Conservation (phyloP, 2,113 vertebrate species). For the Epinephelus fuscoguttatus region DNA sequence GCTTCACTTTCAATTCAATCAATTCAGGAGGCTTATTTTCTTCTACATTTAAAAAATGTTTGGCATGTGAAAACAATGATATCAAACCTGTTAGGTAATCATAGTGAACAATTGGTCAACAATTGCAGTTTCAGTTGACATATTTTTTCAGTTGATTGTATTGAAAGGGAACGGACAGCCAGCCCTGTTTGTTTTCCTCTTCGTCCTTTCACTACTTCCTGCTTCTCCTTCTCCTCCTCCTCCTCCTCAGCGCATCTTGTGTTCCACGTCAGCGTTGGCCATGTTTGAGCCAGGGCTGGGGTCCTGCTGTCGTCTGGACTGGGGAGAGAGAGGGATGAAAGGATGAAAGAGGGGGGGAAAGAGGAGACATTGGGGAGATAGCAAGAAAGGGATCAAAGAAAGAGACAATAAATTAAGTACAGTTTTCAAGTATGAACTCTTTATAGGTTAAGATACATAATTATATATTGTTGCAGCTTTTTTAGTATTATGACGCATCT, state of each 20-base stretch:
- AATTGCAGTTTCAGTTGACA: constrained; percentile 15
- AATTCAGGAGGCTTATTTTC: constrained; percentile 10
- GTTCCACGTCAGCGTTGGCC: constrained; percentile 91
- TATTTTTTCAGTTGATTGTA: constrained; percentile 48
- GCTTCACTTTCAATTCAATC: constrained; percentile 60
- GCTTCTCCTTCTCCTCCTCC: constrained; percentile 50
- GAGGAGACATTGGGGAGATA: neutral
- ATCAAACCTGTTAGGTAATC: constrained; percentile 24
- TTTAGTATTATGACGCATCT: neutral
- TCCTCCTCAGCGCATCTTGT: constrained; percentile 92
- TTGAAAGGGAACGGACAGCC: constrained; percentile 61
- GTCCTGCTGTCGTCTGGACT: constrained; percentile 99
- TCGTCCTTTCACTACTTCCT: constrained; percentile 64
- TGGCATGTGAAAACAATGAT: constrained; percentile 2
- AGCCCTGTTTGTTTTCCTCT: constrained; percentile 40
- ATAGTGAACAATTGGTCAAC: constrained; percentile 36
- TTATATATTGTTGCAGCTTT: neutral
- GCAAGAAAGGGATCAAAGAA: constrained; percentile 14
- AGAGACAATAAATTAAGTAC: constrained; percentile 63
- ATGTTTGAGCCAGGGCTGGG: constrained; percentile 95
- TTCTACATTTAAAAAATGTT: constrained; percentile 35
- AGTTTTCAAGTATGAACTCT: constrained; percentile 1
- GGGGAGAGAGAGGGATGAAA: constrained; percentile 68
- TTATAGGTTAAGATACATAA: neutral
- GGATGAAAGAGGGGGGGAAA: constrained; percentile 25